phyloP scores from a whole-genome alignment of 1,140 invertebrate genomes.

The Polypedilum pembai region DNA sequence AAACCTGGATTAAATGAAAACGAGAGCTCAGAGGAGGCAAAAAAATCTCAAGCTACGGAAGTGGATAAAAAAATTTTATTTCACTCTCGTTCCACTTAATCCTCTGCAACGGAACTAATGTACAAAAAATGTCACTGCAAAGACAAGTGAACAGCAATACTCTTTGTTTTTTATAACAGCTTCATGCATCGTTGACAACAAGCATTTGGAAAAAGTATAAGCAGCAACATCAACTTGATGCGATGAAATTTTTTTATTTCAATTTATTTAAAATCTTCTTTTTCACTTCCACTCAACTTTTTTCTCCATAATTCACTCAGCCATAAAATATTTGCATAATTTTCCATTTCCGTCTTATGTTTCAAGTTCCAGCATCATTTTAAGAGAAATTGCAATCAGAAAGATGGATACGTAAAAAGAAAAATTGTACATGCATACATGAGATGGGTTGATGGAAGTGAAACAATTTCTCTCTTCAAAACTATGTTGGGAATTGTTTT shows the following conservation, averaged over 20 bases:
- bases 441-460: not conserved
- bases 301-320: not conserved
- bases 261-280: conserved; percentile 26
- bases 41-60: conserved; percentile 9
- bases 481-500: too few relatives aligned
- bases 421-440: not conserved
- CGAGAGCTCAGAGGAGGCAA: too few relatives aligned
- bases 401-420: not conserved
- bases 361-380: not conserved
- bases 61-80: not conserved
- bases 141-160: not conserved
- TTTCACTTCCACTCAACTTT: not conserved
- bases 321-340: conserved; percentile 23
- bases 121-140: not conserved
- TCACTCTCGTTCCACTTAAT: not conserved
- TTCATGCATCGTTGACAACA: conserved; percentile 2
- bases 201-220: not conserved
- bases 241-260: not conserved
- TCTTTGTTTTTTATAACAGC: not conserved
- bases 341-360: conserved; percentile 1
- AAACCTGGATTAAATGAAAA: too few relatives aligned
- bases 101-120: not conserved
- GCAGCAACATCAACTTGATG: not conserved
- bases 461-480: too few relatives aligned
- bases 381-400: not conserved